Evolutionary conservation across 2,113 vertebrate genomes (phyloP).

Genomic region (Hiodon tergisus): DNA sequence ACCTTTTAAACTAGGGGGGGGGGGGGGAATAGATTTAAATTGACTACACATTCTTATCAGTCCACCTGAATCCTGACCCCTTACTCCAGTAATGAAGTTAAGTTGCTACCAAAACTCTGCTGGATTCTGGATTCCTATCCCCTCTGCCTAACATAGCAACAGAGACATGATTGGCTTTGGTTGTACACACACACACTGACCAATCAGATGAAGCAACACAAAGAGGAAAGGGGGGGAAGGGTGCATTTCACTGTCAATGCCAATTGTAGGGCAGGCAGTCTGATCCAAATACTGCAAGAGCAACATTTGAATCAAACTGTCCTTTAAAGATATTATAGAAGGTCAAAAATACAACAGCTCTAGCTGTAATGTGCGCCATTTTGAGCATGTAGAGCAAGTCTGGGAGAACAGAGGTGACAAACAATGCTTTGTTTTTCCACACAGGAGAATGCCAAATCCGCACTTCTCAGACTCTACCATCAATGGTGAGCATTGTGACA

Average conservation of each 20-base stretch:
- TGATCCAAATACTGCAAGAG: neutral
- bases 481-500: neutral
- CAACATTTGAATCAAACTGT: neutral
- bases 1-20: too few relatives aligned
- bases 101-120: neutral
- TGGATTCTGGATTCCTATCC: neutral
- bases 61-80: neutral
- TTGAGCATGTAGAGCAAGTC: neutral
- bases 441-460: neutral
- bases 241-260: neutral
- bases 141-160: constrained; percentile 12
- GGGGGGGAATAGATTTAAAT: neutral
- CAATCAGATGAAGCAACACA: constrained; percentile 1
- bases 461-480: neutral
- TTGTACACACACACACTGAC: neutral
- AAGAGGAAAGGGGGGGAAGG: constrained; percentile 1
- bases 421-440: neutral
- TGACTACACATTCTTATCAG: neutral
- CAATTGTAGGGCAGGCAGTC: neutral
- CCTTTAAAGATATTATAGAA: neutral
- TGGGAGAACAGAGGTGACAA: neutral
- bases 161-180: constrained; percentile 11
- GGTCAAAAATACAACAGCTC: too few relatives aligned
- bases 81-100: neutral
- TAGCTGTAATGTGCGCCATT: too few relatives aligned